Base-by-base conservation (phyloP, 2,113 vertebrate species). In the Petroica traversi region DNA sequence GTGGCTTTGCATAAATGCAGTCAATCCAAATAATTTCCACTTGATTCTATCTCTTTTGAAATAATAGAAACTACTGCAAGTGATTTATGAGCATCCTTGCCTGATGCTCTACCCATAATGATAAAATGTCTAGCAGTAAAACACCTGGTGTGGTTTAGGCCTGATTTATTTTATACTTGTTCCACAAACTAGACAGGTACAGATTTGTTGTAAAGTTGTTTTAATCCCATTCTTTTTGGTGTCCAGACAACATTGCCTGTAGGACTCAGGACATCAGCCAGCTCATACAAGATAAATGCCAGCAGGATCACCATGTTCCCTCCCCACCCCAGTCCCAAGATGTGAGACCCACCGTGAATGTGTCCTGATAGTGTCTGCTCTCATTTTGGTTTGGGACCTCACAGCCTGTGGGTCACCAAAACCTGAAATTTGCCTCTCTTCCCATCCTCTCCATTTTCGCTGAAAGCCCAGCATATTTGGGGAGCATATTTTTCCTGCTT, bases 31-130 rank as follows among this genome's bases (percentile, higher is more conserved):
- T 77, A 63, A 63, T 71, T 95, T 62, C 83, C 67, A 88, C 34
- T 31, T 90, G 63, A 90, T 93, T 74, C 46, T 46, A 83, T 90
- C 78, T 77, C 40, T 78, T 90, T 55, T 62, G 63, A 92, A 95
- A 95, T 40, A 79, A 88, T 25, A 79, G 49, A 66, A 86, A 85
- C 54, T 57, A 29, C 41, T 36, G 20, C 25, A 64, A 48, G 24
- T 23, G 22, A 87, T 78, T 92, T 83, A 82, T 38, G 62, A 73
- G 40, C n/a, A 46, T 17, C 5, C 25, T 48, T 76, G 25, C 40
- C 63, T 85, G 71, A 57, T 31, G 25, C 38, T 52, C 22, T 76
- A 61, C 33, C 46, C 11, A 8, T 41, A 74, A 63, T 28, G 61
- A 90, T 69, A 92, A 92, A 80, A 80, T 43, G 46, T 15, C 51